These are phyloP conservation scores for Xyliphius kryptos DNA, from an alignment of 2,113 vertebrate species.

Conservation along the genomic window DNA sequence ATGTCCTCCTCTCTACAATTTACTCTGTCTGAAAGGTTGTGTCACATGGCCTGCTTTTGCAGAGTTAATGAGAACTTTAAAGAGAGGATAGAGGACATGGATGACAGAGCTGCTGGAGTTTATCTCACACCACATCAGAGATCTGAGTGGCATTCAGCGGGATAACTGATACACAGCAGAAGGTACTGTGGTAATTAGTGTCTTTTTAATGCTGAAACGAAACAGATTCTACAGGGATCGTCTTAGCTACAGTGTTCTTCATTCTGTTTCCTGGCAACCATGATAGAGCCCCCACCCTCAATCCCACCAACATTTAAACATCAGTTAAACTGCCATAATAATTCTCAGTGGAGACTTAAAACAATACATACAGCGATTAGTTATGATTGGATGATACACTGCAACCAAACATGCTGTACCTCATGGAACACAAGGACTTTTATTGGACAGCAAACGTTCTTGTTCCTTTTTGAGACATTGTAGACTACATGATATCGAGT, in stretches of 20 bases:
- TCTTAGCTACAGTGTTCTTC: no score
- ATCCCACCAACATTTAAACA: constrained; percentile 5
- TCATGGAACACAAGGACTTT: no score
- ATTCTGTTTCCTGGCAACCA: no score
- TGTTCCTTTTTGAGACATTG: no score
- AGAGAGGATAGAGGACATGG: not conserved
- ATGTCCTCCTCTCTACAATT: not conserved
- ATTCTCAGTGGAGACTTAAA: no score
- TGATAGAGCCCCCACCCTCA: constrained; percentile 20
- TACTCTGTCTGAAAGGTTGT: not conserved
- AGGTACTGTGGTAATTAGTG: constrained; percentile 33
- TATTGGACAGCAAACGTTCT: no score
- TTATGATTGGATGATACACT: no score
- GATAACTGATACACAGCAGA: constrained; percentile 43
- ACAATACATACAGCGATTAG: no score
- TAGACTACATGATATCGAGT: no score
- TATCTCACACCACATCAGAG: constrained; percentile 33
- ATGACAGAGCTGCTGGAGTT: constrained; percentile 15
- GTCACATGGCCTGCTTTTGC: not conserved
- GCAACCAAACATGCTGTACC: no score
- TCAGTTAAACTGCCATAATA: no score
- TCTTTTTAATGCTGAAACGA: constrained; percentile 32
- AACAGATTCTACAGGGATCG: constrained; percentile 48
- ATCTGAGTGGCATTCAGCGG: constrained; percentile 46
- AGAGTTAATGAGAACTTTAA: constrained; percentile 8